Base-by-base conservation (phyloP, 2,797 vertebrate species). In the Centroberyx gerrardi region DNA sequence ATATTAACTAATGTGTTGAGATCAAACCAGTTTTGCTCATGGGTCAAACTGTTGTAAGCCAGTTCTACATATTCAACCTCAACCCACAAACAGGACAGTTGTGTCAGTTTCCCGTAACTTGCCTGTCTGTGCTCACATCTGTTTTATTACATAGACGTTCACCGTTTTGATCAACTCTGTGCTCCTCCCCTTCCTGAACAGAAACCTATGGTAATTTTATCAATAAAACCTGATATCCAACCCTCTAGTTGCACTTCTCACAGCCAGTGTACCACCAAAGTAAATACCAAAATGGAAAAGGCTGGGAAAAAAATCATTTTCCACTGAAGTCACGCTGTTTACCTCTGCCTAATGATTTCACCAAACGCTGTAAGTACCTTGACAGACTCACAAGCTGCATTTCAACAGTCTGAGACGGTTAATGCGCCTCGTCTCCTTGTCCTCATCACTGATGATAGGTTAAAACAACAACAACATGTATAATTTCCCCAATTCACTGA, bases 291-390 rank as follows among this genome's bases (percentile, higher is more conserved):
- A 28, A 36, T 18, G 48, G 68, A 68, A 81, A 77, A 55, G 17
- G 1, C 42, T 78, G 80, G 81, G 75, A 81, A 80, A 55, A 71
- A 36, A 56, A 73, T 76, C 15, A 51, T 85, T 80, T 89, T 84
- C 83, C 80, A 75, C 76, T 62, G 83, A 67, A 85, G 74, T 80
- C 76, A 69, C 71, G 62, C 54, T 78, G 68, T 75, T 88, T 86
- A 81, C 68, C 18, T 68, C 66, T 1, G 48, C 44, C 70, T 90
- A 82, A 90, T 87, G 88, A 71, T 63, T 91, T 82, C 82, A 84
- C 86, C 89, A 88, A 88, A 86, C 29, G 31, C 83, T 74, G 64
- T 69, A 76, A 86, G 61, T 67, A 29, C 31, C 33, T 51, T 55
- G 59, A 85, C 76, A 88, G 83, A 76, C 56, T 74, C 62, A 52